Percentiles rank a stretch among this genome's conserved stretches.
Evolutionary conservation across 2,113 vertebrate genomes (phyloP).

Genomic region (Lucifuga dentata): DNA sequence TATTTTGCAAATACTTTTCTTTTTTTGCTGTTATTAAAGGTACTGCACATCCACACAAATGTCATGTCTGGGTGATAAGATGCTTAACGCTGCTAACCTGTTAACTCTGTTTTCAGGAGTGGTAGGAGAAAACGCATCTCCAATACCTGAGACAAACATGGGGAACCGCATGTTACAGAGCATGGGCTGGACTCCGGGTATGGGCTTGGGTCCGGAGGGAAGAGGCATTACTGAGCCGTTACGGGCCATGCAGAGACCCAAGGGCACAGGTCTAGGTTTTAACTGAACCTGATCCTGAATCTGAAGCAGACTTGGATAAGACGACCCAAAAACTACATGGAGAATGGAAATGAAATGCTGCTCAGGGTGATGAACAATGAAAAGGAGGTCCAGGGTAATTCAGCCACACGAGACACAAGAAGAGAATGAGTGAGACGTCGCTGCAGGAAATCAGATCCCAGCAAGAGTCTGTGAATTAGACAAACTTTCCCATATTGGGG

Average conservation of each 20-base stretch:
- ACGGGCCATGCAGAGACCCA: conserved; percentile 92
- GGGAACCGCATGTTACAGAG: conserved; percentile 96
- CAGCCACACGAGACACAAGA: conserved; percentile 21
- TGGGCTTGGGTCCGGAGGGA: conserved; percentile 93
- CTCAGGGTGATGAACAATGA: conserved; percentile 33
- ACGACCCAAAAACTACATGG: conserved; percentile 3
- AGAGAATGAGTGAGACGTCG: conserved; percentile 24
- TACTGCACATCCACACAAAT: too few relatives aligned
- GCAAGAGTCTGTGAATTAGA: conserved; percentile 7
- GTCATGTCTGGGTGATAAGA: too few relatives aligned
- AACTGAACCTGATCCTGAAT: conserved; percentile 80
- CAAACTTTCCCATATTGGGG: conserved; percentile 78
- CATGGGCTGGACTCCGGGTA: conserved; percentile 96
- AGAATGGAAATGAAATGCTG: conserved; percentile 35
- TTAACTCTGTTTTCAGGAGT: conserved; percentile 83
- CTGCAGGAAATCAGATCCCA: conserved; percentile 35
- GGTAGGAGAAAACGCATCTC: conserved; percentile 89
- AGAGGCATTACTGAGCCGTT: conserved; percentile 94
- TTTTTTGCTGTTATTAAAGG: too few relatives aligned
- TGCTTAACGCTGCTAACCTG: not conserved
- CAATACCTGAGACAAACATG: conserved; percentile 92
- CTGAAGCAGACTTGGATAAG: not conserved
- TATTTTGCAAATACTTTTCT: too few relatives aligned
- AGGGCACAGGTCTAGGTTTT: conserved; percentile 93
- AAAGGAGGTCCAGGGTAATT: conserved; percentile 26